phyloP scores from a whole-genome alignment of 2,888 invertebrate species.

The Protodeltote pygarga region DNA sequence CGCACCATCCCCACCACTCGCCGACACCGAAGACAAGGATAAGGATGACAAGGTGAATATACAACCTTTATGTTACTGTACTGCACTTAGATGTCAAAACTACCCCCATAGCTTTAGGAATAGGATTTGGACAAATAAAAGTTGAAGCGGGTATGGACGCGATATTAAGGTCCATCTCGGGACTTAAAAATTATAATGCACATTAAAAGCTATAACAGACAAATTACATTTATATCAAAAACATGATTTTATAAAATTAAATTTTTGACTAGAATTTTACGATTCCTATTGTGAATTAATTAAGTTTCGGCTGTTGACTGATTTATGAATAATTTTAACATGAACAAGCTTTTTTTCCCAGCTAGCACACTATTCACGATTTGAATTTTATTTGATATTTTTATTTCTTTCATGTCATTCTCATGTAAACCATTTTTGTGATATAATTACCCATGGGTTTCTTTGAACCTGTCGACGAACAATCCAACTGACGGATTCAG shows the following conservation, averaged over 20 bases:
- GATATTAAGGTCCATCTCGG: no score
- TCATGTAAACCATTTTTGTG: conserved; percentile 15
- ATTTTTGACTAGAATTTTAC: not conserved
- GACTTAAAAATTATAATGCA: no score
- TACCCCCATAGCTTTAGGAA: not conserved
- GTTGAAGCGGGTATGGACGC: no score
- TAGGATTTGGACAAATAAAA: no score
- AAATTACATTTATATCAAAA: no score
- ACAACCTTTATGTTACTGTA: conserved; percentile 8
- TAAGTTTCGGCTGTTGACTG: no score
- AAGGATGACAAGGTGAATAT: conserved; percentile 84
- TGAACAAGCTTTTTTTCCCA: conserved; percentile 40
- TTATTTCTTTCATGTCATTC: conserved; percentile 5
- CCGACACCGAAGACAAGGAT: conserved; percentile 79
- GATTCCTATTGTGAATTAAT: no score
- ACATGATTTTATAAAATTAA: no score
- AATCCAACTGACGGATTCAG: conserved; percentile 25
- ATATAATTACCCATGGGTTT: not conserved
- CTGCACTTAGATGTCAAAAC: not conserved
- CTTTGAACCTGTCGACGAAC: conserved; percentile 16
- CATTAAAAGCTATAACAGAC: no score
- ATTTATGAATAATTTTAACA: conserved; percentile 25
- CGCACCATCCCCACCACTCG: conserved; percentile 81
- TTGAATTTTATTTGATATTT: conserved; percentile 23
- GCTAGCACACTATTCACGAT: conserved; percentile 33